Base-by-base conservation (phyloP, 2,888 invertebrate genomes). In the Drosophila leonis region DNA sequence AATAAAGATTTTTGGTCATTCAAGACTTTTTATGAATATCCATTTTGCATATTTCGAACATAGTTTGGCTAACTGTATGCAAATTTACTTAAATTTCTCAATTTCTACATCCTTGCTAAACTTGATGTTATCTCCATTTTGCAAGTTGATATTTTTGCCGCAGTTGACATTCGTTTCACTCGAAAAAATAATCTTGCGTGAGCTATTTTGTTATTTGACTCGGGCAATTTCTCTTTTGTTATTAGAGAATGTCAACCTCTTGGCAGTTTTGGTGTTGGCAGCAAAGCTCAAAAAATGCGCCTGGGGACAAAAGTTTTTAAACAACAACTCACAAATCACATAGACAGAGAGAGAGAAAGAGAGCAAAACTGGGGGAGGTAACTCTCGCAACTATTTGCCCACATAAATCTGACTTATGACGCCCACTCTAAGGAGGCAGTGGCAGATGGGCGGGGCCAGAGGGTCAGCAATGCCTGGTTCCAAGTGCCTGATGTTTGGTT, bases 371-470 rank as follows among this genome's bases (percentile, higher is more conserved):
- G 35, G 9, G 35, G 5, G 15, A 2, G n/a, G 15, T 13, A 18
- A 27, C 52, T 54, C 31, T 5, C 12, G 24, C 46, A 73, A 86
- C 77, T 83, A 82, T 86, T 86, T 84, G 82, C 86, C 82, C 84
- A 81, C 84, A 85, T 85, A 85, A 86, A 85, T 85, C 79, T 84
- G 79, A 86, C 79, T 86, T 86, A 85, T 82, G 86, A 77, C 82
- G 81, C 81, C 82, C 80, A 71, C 83, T 72, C 62, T 1, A 65
- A 27, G 35, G 13, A 24, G 52, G 56, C 63, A 62, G 73, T 35
- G 18, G 56, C 66, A 54, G 63, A 39, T 60, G 59, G 76, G 65
- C 72, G 65, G 42, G 51, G 57, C 37, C 35, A 35, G 41, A 62
- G 29, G 70, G 65, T 74, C 66, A 62, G 29, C 65, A 70, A 54